Base-by-base conservation (phyloP, 2,888 invertebrate species). In the Ophion slaviceki region DNA sequence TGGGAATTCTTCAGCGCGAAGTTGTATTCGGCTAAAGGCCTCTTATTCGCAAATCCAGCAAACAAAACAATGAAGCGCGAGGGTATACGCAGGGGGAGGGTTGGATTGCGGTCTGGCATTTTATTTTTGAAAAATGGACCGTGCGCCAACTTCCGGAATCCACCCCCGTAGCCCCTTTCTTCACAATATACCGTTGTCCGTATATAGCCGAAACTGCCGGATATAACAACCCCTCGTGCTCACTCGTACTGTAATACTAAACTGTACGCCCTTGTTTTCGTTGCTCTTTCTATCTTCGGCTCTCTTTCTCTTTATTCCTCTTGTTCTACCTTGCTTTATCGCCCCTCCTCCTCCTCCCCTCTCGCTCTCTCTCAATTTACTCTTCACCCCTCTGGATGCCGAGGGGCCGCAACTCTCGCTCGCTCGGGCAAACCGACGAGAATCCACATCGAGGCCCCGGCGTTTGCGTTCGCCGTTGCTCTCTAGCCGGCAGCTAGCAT, bases 391-490 rank as follows among this genome's bases (percentile, higher is more conserved):
- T 83, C 62, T 59, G 83, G 74, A 94, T 95, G 94, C 95, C 94
- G 94, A 94, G 94, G 94, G 94, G 94, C 94, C 93, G 94, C 94
- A 62, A 94, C 95, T 94, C 95, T 95, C 94, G 80, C 94, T 95
- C 94, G 94, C 95, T 95, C 95, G 95, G 94, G 94, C 95, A 95
- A 95, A 95, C 95, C 94, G 94, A 94, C 85, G 90, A 88, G 87
- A 88, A 89, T 89, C 89, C 90, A 88, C 88, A 87, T 80, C 80
- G 86, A 82, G 85, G 86, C 88, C 78, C 66, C 66, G 85, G 75
- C 67, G 83, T 67, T 83, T 66, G 86, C 86, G 85, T 80, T 81
- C 86, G 82, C 85, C 76, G 86, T 77, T 75, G 82, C 89, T 89
- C 89, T 89, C 89, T 89, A 89, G 87, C 89, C 85, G 85, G 90